These are phyloP conservation scores for Callithrix jacchus DNA, from an alignment of 2,113 vertebrate species.

Conservation along the genomic window DNA sequence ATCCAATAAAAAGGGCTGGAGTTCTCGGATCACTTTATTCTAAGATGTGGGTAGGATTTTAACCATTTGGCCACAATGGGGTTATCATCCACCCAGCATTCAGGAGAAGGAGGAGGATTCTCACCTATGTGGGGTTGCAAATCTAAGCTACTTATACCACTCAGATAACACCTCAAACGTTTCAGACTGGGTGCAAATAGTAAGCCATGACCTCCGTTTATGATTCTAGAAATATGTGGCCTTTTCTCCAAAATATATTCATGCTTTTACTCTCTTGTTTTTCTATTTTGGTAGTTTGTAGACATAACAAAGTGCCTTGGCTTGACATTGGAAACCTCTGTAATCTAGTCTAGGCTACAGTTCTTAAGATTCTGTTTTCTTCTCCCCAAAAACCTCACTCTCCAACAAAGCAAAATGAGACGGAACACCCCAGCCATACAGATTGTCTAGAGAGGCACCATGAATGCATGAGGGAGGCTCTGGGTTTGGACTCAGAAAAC, in stretches of 20 bases:
- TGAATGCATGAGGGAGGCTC: neutral
- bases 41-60: neutral
- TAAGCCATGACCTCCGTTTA: neutral
- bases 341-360: neutral
- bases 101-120: neutral
- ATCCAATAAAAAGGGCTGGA: accelerated
- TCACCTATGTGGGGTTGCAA: accelerated
- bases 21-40: neutral
- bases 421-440: neutral
- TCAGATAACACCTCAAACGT: neutral
- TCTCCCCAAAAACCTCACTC: neutral
- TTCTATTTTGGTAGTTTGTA: neutral
- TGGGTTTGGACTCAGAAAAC: neutral
- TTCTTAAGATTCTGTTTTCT: conserved; percentile 12
- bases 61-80: neutral
- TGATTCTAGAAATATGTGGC: neutral
- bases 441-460: neutral
- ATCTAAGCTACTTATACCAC: neutral
- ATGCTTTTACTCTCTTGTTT: neutral
- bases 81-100: accelerated
- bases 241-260: neutral
- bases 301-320: neutral
- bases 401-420: neutral
- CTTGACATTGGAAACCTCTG: neutral
- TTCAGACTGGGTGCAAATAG: neutral